Conservation (phyloP, 1,140 invertebrate species). For the Drosophila seguyi region DNA sequence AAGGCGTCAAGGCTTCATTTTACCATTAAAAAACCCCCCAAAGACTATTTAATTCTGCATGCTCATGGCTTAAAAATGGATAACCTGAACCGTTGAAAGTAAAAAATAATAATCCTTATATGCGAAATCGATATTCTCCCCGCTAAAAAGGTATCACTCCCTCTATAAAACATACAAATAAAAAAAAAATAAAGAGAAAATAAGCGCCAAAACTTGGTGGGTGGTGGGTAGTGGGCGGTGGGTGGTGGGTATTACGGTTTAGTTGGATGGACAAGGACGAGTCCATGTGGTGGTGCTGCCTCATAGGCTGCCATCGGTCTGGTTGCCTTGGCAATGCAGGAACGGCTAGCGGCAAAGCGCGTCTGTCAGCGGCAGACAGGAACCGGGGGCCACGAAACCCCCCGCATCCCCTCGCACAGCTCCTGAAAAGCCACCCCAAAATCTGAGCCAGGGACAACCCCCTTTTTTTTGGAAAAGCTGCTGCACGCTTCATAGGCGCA, state of each 20-base stretch:
- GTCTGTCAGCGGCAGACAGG: constrained; percentile 44
- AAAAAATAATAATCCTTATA: constrained; percentile 14
- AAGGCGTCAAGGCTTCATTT: background rate
- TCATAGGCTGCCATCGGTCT: constrained; percentile 33
- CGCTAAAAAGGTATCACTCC: constrained; percentile 21
- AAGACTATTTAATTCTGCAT: background rate
- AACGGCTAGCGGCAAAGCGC: background rate
- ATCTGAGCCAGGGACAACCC: background rate
- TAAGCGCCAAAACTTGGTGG: constrained; percentile 32
- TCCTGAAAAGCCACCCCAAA: background rate
- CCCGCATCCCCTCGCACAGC: too few relatives aligned
- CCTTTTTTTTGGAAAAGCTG: constrained; percentile 20
- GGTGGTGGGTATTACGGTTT: background rate
- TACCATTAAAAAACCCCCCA: background rate
- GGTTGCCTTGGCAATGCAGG: constrained; percentile 52
- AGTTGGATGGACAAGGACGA: constrained; percentile 4
- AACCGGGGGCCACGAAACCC: background rate
- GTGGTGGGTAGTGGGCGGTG: constrained; percentile 29
- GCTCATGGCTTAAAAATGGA: background rate
- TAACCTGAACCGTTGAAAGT: background rate
- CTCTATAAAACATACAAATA: background rate
- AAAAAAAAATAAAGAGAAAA: background rate
- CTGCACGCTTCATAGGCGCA: constrained; percentile 79
- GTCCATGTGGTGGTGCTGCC: background rate
- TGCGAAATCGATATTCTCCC: constrained; percentile 25